Base-by-base conservation (phyloP, 2,888 invertebrate species). In the Taenaris catops region DNA sequence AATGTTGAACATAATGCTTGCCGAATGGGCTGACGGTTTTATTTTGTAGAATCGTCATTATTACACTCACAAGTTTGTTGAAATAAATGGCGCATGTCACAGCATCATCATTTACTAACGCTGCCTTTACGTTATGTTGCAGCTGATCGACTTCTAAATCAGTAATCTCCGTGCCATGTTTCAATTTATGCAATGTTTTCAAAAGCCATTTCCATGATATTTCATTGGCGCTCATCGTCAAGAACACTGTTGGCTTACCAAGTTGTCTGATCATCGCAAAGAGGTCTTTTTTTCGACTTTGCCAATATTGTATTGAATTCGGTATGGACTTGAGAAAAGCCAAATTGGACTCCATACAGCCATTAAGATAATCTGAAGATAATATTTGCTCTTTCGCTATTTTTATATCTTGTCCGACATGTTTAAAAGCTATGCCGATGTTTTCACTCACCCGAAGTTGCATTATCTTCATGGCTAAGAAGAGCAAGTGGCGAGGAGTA, bases 191-290 rank as follows among this genome's bases (percentile, higher is more conserved):
- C 25, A 61, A 39, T 23, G 49, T 12, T 42, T 52, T 20, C 11
- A 62, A 16, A 8, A 59, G 47, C 8, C 40, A 12, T 2, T 11
- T 4, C 60, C 62, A 64, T 12, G 44, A 36, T 4, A 50, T 57
- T 56, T 66, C 64, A 35, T 58, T 60, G 1, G 63, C 58, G 41
- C 59, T 61, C n/a, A 65, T 11, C 2, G 58, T 66, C 5, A 65
- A 26, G 45, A 61, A 66, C 12, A 51, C 38, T 11, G 63, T 63
- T 26, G 62, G 64, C 35, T 54, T 61, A 9, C 63, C 63, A n/a
- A 51, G 34, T 41, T 68, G 63, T n/a, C 63, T 14, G 25, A 67
- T 70, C 56, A 68, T 67, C 1, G 64, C 56, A 38, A 62, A 63
- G 4, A 66, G 44, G 38, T 64, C 55, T 44, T 16, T 43, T 36